phyloP scores from a whole-genome alignment of 2,113 vertebrate species.

The Mormoops blainvillei region DNA sequence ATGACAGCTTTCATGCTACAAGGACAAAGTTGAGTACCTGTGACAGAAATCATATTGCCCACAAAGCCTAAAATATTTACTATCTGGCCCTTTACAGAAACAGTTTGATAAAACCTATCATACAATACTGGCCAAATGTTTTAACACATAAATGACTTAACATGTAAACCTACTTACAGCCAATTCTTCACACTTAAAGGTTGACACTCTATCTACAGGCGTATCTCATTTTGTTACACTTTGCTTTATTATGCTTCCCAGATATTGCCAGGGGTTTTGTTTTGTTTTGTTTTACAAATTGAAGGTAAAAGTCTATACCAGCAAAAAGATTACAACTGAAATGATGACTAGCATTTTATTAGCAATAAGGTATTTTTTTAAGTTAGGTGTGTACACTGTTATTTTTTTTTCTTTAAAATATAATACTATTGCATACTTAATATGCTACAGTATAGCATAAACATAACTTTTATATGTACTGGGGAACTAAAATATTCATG shows the following conservation, averaged over 20 bases:
- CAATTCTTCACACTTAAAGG: neutral
- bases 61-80: conserved; percentile 41
- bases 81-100: conserved; percentile 19
- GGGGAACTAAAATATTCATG: neutral
- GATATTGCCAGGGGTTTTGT: neutral
- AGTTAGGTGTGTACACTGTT: neutral
- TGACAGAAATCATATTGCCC: conserved; percentile 9
- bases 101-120: neutral
- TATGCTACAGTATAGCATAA: neutral
- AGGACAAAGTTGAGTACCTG: conserved; percentile 11
- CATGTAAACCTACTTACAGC: neutral
- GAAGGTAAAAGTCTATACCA: neutral
- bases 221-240: neutral
- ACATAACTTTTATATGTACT: neutral
- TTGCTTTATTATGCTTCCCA: neutral
- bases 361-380: neutral
- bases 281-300: neutral
- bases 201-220: neutral
- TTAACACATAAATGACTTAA: conserved; percentile 45
- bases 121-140: neutral
- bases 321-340: neutral
- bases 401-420: neutral
- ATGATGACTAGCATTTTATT: neutral
- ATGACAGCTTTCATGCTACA: neutral
- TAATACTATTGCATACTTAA: neutral